These are phyloP conservation scores for Leucoraja ocellata DNA, from an alignment of 2,797 vertebrate species.

Conservation along the genomic window DNA sequence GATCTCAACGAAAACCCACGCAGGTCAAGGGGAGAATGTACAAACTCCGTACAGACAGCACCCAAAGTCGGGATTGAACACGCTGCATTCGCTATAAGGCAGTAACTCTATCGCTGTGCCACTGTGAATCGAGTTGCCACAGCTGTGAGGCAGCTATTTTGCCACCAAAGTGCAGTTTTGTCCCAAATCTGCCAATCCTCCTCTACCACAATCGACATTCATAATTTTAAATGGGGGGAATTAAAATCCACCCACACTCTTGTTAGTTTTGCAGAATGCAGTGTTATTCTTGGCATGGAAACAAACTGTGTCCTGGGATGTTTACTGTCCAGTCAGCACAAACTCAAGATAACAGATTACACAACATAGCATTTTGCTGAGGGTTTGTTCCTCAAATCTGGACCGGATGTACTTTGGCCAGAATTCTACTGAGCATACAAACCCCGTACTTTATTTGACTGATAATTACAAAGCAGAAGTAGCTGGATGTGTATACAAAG, in stretches of 20 bases:
- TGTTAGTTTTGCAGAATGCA: not conserved
- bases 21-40: no score
- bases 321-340: slow-evolving; percentile 22
- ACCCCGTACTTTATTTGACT: slow-evolving; percentile 1
- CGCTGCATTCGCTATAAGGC: no score
- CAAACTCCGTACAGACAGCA: no score
- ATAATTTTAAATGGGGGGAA: not conserved
- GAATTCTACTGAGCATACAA: not conserved
- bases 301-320: not conserved
- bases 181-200: not conserved
- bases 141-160: no score
- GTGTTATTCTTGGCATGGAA: not conserved
- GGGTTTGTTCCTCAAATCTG: not conserved
- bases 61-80: no score
- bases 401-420: not conserved
- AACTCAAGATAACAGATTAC: slow-evolving; percentile 22
- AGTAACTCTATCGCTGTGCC: no score
- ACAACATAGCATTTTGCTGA: not conserved
- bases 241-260: not conserved
- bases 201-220: not conserved
- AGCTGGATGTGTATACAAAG: not conserved
- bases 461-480: not conserved
- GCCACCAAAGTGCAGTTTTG: no score
- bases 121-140: no score
- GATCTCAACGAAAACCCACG: no score